Base-by-base conservation (phyloP, 2,113 vertebrate genomes). In the Dromaius novaehollandiae region DNA sequence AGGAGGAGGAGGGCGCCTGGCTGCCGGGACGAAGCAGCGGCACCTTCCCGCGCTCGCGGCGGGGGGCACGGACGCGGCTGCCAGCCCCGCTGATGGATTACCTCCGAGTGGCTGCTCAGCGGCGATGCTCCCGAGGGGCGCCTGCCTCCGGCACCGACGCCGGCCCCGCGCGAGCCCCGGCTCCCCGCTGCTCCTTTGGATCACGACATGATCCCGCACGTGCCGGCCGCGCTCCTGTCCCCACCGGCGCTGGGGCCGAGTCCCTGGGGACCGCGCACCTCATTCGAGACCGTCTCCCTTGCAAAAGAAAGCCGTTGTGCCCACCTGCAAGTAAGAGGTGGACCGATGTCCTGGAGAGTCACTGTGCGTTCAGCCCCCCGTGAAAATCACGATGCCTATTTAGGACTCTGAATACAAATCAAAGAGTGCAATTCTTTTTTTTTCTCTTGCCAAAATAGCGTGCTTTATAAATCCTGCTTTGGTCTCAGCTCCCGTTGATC, bases 91-190 rank as follows among this genome's bases (percentile, higher is more conserved):
- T 89, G 95, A 95, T 85, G 76, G 96, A 96, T 95, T 91, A 70
- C 92, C 96, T 97, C 95, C 96, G 95, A 95, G 96, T 93, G 94
- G 51, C 86, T 91, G 91, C 84, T 95, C 93, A 92, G 94, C 4
- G 0, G 78, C 95, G 96, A 46, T 77, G 78, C 89, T 96, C 94
- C 91, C 75, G 0, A 61, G 95, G 71, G 92, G 44, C 66, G 51
- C 91, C 88, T 96, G 90, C 95, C 82, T 86, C 88, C 88, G 75
- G 80, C 10, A 0, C 90, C 87, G 95, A 94, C 94, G 95, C 92
- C 78, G 95, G 93, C 50, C 36, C 90, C 81, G 77, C 8, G 5
- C 0, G 8, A 76, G 88, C 90, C 64, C 86, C 1, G 0, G 63
- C 77, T 84, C 71, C 69, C 90, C 64, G 61, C 73, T 77, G 79